Base-by-base conservation (phyloP, 2,797 vertebrate genomes). In the Gymnopithys bicolor region DNA sequence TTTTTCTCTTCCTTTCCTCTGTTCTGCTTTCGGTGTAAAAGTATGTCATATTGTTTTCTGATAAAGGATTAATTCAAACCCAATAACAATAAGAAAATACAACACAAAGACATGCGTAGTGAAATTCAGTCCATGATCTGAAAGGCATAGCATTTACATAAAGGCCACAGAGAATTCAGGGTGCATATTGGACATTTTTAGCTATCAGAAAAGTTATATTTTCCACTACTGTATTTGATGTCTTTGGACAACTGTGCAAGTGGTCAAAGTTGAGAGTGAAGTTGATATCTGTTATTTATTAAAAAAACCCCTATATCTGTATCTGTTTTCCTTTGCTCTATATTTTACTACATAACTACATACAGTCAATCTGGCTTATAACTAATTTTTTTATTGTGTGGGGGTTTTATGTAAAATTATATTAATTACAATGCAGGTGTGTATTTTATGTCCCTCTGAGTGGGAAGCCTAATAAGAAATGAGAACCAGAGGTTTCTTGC, bases 21-120 rank as follows among this genome's bases (percentile, higher is more conserved):
- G 85, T 46, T 94, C 94, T 97, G 90, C 46, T 93, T 94, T 95
- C 45, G 48, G 18, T 84, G 85, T 91, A 80, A 93, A 95, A 95
- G 53, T 91, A 95, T 90, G 81, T 67, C 16, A 49, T 75, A 56
- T 86, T 86, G 43, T 96, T 84, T 96, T 89, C 62, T 76, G 85
- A 30, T 81, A 76, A 75, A 88, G 53, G 51, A 88, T 79, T 87
- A 60, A 89, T 92, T 83, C 63, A 93, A 95, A 66, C 88, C 85
- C 60, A 80, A 84, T 84, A 87, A 84, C 77, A 87, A 39, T 79
- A 82, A 63, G 76, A 96, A 93, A 81, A 39, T 12, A 55, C 33
- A 66, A 19, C 27, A 66, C 25, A 74, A 87, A 78, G 39, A 48
- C 12, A 43, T 59, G 64, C n/a, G 19, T 7, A 84, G 41, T 66